Evolutionary conservation across 1,140 invertebrate genomes (phyloP), one percentile per base, ranked within the genome.

Genomic region (Oedothorax gibbosus): DNA sequence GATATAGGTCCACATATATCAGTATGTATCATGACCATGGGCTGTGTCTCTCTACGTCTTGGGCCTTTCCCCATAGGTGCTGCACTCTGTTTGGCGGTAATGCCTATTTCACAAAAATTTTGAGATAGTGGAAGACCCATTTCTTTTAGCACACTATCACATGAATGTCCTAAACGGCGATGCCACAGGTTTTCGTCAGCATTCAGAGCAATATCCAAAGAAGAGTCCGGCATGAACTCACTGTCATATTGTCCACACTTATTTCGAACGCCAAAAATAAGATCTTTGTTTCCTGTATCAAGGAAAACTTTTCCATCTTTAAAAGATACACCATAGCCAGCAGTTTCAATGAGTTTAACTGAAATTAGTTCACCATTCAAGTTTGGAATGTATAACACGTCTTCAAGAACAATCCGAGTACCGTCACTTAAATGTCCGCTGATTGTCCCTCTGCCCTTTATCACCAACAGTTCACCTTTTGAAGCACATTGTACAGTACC

Each of bases 1-100:
- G 8, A 49, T n/a, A 79, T 79, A 8, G 64, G 77, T 11, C 64
- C 64, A 54, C 75, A 77, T 12, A 64, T 64, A 77, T 64, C 56
- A 14, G 60, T 64, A 49, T 77, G 75, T 14, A 77, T 50, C 57
- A 64, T 77, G 15, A 7, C 35, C 75, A 77, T 68, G 7, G 64
- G 64, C 49, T 8, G 66, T 11, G 10, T 53, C 53, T 54, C 77
- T 68, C 65, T 79, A 7, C 51, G 14, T 2, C 62, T 66, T 12
- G 77, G 62, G 10, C 64, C 3, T 20, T 68, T 79, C 5, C 64
- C 51, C 35, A 68, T 18, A 11, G 77, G 77, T 11, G 64, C 49
- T 10, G 7, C 35, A 15, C 10, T 11, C 10, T 79, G 75, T 57
- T 68, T 79, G n/a, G 77, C 75, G 6, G 35, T 57, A 56, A 76